These are phyloP conservation scores for Endotricha flammealis DNA, from an alignment of 2,888 invertebrate species.

Conservation along the genomic window DNA sequence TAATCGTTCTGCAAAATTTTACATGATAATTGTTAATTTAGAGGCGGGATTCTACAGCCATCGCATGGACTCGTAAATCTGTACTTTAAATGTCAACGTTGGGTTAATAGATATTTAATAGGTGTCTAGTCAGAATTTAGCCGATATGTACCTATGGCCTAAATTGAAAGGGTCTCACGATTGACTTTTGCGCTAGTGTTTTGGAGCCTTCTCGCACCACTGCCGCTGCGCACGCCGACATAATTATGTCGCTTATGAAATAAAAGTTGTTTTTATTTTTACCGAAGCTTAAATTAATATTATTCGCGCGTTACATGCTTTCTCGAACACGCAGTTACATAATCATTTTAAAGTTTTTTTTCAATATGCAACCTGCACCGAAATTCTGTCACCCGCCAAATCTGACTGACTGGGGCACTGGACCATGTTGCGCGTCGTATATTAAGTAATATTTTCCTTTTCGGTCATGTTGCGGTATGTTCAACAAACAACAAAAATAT, in stretches of 20 bases:
- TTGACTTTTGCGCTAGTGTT: constrained; percentile 23
- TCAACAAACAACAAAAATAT: constrained; percentile 3
- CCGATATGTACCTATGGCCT: constrained; percentile 23
- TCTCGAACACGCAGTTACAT: constrained; percentile 9
- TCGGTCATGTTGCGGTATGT: constrained; percentile 10
- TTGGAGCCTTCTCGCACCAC: background rate
- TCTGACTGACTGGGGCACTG: constrained; percentile 15
- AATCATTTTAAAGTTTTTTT: constrained; percentile 14
- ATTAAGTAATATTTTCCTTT: constrained; percentile 21
- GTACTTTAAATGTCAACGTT: constrained; percentile 27
- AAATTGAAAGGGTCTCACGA: constrained; percentile 25
- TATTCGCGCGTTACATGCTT: background rate
- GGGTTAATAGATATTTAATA: constrained; percentile 42
- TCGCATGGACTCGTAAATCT: background rate
- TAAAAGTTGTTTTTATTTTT: constrained; percentile 1
- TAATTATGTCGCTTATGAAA: constrained; percentile 7
- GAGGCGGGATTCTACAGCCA: too few relatives aligned
- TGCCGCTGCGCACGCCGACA: constrained; percentile 1
- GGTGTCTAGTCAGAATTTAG: constrained; percentile 22
- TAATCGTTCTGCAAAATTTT: too few relatives aligned
- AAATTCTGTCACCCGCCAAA: constrained; percentile 19
- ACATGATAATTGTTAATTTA: too few relatives aligned
- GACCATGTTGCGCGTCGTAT: constrained; percentile 12
- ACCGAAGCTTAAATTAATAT: background rate
- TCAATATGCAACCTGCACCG: constrained; percentile 16